Base-by-base conservation (phyloP, 2,797 vertebrate species). In the Halcyon chelicuti region DNA sequence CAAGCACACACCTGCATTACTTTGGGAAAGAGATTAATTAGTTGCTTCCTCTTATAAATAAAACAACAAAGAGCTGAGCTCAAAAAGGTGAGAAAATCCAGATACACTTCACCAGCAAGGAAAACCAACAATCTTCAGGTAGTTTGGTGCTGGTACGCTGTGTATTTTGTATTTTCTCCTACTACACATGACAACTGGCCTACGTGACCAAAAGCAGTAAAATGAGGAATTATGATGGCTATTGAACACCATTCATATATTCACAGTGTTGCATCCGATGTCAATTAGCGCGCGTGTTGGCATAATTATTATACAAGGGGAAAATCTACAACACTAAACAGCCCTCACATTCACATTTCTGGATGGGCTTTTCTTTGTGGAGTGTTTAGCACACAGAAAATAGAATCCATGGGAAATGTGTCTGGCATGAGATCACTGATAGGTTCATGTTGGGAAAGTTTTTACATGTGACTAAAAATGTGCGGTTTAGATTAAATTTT, bases 221-320 rank as follows among this genome's bases (percentile, higher is more conserved):
- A 97, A 93, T 70, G 93, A 96, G 92, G 80, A 96, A 95, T 97
- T 93, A 95, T 42, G 91, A 96, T 76, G 95, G 77, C 66, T 55
- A 75, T 84, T 86, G 93, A 97, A 51, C 87, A 88, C 86, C 75
- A 70, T 39, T 96, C 96, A 92, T 78, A 91, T 84, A 88, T 31
- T 67, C 86, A 54, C 58, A 74, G 91, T n/a, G 67, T 86, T 2
- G 1, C 71, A 79, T 73, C 80, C 86, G 4, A 71, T 95, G 88
- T 96, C 97, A 96, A 94, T 97, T 97, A 98, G 84, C 14, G 1
- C 33, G 44, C 3, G 1, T 91, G 94, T 96, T 97, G 92, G 93
- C 93, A 60, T 96, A 96, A 97, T 96, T 96, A 91, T 96, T 95
- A 88, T 91, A 98, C 93, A 94, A 97, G 95, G 89, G 93, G 86